phyloP scores from a whole-genome alignment of 2,888 invertebrate genomes.

The Clostera curtula region DNA sequence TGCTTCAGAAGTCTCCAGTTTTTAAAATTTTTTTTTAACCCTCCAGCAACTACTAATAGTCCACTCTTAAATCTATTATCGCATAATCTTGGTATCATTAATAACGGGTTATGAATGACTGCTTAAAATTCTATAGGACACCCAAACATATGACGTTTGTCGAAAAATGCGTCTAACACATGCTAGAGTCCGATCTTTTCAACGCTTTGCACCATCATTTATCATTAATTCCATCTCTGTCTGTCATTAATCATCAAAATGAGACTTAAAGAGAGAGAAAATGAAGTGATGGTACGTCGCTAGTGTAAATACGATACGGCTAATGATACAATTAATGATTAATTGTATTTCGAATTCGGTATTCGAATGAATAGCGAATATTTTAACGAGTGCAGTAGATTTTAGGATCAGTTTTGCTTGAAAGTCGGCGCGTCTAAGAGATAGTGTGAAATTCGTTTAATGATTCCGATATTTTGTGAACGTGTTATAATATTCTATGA shows the following conservation, averaged over 20 bases:
- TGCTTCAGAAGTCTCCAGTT: too few relatives aligned
- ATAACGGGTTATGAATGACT: slow-evolving; percentile 63
- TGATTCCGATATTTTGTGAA: slow-evolving; percentile 27
- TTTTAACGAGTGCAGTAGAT: slow-evolving; percentile 10
- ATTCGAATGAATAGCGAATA: slow-evolving; percentile 31
- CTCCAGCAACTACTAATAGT: slow-evolving; percentile 20
- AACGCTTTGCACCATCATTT: slow-evolving; percentile 53
- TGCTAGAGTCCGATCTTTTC: slow-evolving; percentile 56
- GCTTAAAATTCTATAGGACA: slow-evolving; percentile 58
- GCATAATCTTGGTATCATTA: slow-evolving; percentile 45
- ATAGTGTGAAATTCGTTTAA: slow-evolving; percentile 22
- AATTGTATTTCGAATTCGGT: slow-evolving; percentile 55
- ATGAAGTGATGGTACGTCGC: slow-evolving; percentile 58
- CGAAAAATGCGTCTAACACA: slow-evolving; percentile 47
- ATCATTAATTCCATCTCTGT: slow-evolving; percentile 50
- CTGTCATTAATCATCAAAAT: slow-evolving; percentile 66
- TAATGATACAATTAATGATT: slow-evolving; percentile 71
- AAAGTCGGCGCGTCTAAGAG: slow-evolving; percentile 42
- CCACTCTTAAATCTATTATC: slow-evolving; percentile 42
- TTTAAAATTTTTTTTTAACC: too few relatives aligned
- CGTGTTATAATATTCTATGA: slow-evolving; percentile 34
- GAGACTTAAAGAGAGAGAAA: slow-evolving; percentile 73
- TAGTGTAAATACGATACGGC: slow-evolving; percentile 56
- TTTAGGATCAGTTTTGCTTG: slow-evolving; percentile 22
- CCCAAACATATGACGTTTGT: slow-evolving; percentile 50